Evolutionary conservation across 2,888 invertebrate species (phyloP), one percentile per base, ranked within the genome.

Genomic region (Campoplex nolae): DNA sequence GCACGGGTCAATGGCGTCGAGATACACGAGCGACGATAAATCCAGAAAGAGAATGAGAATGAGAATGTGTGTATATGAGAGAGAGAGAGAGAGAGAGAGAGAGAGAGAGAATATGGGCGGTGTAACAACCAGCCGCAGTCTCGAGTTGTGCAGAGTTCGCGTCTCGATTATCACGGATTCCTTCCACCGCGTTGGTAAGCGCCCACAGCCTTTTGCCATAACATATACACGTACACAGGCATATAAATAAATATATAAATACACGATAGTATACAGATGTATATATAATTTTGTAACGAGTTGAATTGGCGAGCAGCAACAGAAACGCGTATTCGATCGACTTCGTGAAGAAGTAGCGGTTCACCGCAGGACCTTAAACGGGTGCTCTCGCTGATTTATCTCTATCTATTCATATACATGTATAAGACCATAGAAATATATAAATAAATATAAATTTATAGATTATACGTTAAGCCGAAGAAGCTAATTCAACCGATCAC

Each of bases 11-110:
- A 80, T 79, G 80, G 71, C 76, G 76, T 80, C 71, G 84, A 84
- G 84, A 84, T 84, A 80, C 54, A 79, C 71, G 85, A 74, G 83
- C 77, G 78, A 88, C 84, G 89, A 88, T 88, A 84, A 88, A 86
- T 88, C 79, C 84, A 73, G 54, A 62, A 45, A 48, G 76, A 38
- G 13, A 65, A n/a, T 32, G 48, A n/a, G 58, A 70, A 6, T 8
- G 70, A 71, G 70, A 71, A 1, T 65, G 76, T 51, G 76, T 13
- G 45, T 1, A 48, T 48, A 48, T 48, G 2, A 77, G 76, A 77
- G 76, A 23, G 45, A 42, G 70, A 71, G 38, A 38, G 38, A 23
- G 45, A 42, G 70, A 71, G 38, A 38, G 38, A 38, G 42, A 42
- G 48, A 71, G 71, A 71, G 2, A 77, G 76, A 77, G 65, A 23